Evolutionary conservation across 2,888 invertebrate genomes (phyloP).

Genomic region (Galeopsomyia nigrocyanea): DNA sequence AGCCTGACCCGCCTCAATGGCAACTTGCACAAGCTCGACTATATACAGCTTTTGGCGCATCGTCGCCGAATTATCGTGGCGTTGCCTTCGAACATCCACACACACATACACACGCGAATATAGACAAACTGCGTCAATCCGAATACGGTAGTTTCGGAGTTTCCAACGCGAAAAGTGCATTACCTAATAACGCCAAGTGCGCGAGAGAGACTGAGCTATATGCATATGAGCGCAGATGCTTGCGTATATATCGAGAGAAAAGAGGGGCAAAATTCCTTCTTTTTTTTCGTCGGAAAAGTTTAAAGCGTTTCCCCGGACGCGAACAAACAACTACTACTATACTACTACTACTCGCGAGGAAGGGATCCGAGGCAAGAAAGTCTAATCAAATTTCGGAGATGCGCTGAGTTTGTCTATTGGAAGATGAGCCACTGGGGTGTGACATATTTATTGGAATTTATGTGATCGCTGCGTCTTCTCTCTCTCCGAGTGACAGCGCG

Average conservation of each 20-base stretch:
- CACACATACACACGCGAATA: conserved; percentile 25
- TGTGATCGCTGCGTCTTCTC: no score
- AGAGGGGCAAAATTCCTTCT: not conserved
- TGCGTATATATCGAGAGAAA: conserved; percentile 13
- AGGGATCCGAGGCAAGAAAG: not conserved
- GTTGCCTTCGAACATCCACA: conserved; percentile 47
- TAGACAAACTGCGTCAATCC: conserved; percentile 41
- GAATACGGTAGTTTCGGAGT: no score
- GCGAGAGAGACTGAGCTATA: conserved; percentile 4
- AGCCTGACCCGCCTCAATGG: conserved; percentile 42
- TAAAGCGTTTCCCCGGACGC: conserved; percentile 21
- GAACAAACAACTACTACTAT: conserved; percentile 43
- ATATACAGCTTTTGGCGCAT: conserved; percentile 32
- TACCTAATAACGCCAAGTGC: conserved; percentile 43
- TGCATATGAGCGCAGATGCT: conserved; percentile 27
- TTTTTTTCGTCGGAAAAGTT: conserved; percentile 31
- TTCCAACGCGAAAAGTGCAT: conserved; percentile 41
- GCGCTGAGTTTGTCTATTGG: not conserved
- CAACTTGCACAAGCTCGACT: conserved; percentile 4
- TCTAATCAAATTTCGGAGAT: conserved; percentile 41
- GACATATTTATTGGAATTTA: conserved; percentile 32
- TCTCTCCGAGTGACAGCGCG: no score
- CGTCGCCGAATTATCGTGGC: conserved; percentile 49
- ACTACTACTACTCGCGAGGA: not conserved
- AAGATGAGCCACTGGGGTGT: conserved; percentile 21